Conservation (phyloP, 1,140 invertebrate genomes). For the Drosophila tropicalis region DNA sequence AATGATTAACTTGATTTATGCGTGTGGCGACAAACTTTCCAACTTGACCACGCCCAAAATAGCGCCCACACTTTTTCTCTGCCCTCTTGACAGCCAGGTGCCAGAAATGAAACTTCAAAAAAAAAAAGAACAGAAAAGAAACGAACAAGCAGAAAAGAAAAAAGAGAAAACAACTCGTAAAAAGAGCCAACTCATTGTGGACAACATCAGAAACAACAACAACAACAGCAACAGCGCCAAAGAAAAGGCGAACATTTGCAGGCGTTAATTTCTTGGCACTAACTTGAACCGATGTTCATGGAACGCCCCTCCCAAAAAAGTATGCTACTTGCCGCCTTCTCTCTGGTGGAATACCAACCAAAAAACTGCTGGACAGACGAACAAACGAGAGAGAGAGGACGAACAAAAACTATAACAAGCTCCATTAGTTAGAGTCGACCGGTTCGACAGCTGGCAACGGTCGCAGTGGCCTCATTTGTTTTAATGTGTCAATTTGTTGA, state of each 20-base stretch:
- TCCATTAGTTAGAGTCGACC: constrained; percentile 63
- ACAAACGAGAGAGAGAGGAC: neutral
- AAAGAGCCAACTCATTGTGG: constrained; percentile 35
- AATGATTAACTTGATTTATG: constrained; percentile 82
- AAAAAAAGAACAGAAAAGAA: constrained; percentile 44
- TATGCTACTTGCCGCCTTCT: constrained; percentile 39
- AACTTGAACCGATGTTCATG: constrained; percentile 47
- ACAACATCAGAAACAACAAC: constrained; percentile 12
- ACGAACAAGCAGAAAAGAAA: constrained; percentile 16
- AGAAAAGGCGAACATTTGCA: constrained; percentile 46
- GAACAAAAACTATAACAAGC: constrained; percentile 63
- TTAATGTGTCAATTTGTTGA: constrained; percentile 82
- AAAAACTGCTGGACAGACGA: neutral
- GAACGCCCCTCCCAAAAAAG: constrained; percentile 37
- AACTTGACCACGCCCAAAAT: constrained; percentile 27
- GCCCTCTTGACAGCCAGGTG: constrained; percentile 49
- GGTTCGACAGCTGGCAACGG: constrained; percentile 32
- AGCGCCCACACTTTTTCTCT: neutral
- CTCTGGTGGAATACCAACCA: neutral
- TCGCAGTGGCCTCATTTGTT: constrained; percentile 78
- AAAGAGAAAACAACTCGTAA: constrained; percentile 35
- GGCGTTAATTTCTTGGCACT: constrained; percentile 74
- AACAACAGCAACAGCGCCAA: constrained; percentile 11
- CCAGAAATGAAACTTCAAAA: constrained; percentile 42
- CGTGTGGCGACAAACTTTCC: constrained; percentile 74